A percentile compares a stretch with the other conserved stretches of the same genome.
Conservation (phyloP, 2,797 vertebrate species). For the Cuniculus paca region DNA sequence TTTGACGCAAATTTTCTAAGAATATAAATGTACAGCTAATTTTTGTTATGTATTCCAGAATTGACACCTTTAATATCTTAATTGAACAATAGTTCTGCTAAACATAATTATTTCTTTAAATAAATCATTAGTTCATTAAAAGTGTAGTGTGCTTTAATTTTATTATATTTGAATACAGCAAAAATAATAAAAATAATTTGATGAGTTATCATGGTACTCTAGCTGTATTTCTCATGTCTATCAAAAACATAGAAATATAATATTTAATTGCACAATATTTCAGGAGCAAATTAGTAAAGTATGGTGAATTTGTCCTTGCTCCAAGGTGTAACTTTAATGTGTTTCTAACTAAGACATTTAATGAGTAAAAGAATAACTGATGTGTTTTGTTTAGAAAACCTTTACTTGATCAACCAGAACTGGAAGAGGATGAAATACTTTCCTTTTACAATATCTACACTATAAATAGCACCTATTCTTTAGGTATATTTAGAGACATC, state of each 20-base stretch:
- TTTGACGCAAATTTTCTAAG: neutral
- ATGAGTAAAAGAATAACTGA: neutral
- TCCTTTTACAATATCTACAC: neutral
- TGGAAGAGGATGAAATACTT: neutral
- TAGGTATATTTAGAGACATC: neutral
- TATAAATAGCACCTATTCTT: neutral
- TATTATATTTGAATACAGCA: neutral
- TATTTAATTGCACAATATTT: slow-evolving; percentile 37
- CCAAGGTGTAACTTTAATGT: neutral
- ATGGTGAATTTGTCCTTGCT: neutral
- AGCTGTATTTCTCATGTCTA: neutral
- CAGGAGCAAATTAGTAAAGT: slow-evolving; percentile 44
- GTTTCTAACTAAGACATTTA: slow-evolving; percentile 51
- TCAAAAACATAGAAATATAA: neutral
- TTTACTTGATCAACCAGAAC: neutral
- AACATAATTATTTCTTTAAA: slow-evolving; percentile 4
- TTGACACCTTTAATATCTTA: neutral
- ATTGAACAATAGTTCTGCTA: neutral
- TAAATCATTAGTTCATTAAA: neutral
- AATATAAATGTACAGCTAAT: neutral
- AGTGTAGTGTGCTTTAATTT: neutral
- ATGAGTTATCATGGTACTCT: neutral
- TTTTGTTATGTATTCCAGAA: neutral
- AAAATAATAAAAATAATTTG: neutral
- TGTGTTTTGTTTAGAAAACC: neutral